Percentiles rank a stretch among this genome's conserved stretches.
Conservation (phyloP, 2,888 invertebrate genomes). For the Dryocosmus kuriphilus region DNA sequence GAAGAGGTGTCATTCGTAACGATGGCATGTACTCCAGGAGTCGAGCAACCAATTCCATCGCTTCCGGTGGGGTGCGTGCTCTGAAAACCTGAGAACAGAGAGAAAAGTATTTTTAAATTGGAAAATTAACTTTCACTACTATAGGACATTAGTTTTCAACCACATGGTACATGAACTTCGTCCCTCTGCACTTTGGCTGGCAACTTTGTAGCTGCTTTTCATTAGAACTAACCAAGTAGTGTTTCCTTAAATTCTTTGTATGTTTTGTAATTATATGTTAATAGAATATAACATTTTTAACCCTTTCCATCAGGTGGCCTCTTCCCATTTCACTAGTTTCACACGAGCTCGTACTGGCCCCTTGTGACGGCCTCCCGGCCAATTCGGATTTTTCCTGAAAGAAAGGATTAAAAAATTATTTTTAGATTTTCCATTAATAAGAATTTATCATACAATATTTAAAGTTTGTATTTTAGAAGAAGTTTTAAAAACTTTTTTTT, state of each 20-base stretch:
- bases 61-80: constrained; percentile 94
- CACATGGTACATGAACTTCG: background rate
- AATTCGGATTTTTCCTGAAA: constrained; percentile 7
- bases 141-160: background rate
- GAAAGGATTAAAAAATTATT: constrained; percentile 6
- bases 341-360: background rate
- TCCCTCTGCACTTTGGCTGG: background rate
- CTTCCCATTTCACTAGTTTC: background rate
- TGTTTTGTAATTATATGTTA: background rate
- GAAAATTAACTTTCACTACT: background rate
- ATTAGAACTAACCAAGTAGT: background rate
- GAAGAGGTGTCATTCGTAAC: constrained; percentile 95
- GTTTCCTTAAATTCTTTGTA: too few relatives aligned
- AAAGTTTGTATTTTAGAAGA: background rate
- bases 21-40: constrained; percentile 99
- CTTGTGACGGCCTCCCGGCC: background rate
- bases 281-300: background rate
- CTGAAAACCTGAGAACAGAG: constrained; percentile 88
- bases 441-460: background rate
- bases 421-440: background rate
- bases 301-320: constrained; percentile 6
- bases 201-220: background rate
- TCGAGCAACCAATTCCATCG: constrained; percentile 93
- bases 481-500: background rate
- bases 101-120: constrained; percentile 11